Evolutionary conservation across 37 sponge, comb jelly and placozoan species (phyloP).

Genomic region (Petrosia ficiformis): DNA sequence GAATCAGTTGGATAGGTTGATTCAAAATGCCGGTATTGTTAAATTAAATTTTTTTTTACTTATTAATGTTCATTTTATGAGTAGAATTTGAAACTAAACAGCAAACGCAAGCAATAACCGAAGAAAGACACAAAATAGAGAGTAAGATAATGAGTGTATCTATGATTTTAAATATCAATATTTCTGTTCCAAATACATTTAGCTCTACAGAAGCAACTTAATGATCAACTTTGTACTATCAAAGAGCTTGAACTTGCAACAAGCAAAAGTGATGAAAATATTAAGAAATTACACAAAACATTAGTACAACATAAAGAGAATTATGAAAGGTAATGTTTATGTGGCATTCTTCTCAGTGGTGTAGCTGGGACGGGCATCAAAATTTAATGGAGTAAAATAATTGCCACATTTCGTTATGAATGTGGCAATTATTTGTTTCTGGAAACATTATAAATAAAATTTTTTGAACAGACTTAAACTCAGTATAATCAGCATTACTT

Average conservation of each 20-base stretch:
- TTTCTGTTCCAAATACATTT: background rate
- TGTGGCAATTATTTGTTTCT: no score
- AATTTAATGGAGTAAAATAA: no score
- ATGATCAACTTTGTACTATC: slow-evolving; percentile 17
- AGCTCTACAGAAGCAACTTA: slow-evolving; percentile 28
- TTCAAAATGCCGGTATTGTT: background rate
- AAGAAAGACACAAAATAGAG: slow-evolving; percentile 34
- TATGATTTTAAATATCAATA: background rate
- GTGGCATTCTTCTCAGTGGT: background rate
- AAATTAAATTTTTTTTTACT: background rate
- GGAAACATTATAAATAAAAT: no score
- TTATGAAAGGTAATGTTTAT: slow-evolving; percentile 26
- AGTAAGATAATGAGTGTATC: slow-evolving; percentile 19
- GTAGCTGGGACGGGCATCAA: background rate
- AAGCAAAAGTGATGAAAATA: slow-evolving; percentile 2
- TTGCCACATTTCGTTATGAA: no score
- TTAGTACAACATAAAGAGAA: slow-evolving; percentile 30
- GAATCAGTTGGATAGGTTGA: background rate
- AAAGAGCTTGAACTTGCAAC: slow-evolving; percentile 7
- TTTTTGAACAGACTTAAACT: no score
- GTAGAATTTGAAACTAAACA: slow-evolving; percentile 56
- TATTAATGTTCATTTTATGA: background rate
- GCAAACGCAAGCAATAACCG: slow-evolving; percentile 38
- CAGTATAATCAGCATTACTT: no score
- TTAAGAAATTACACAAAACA: slow-evolving; percentile 20